Percentiles rank a stretch among this genome's conserved stretches.
phyloP scores from a whole-genome alignment of 2,888 invertebrate species.

The Melieria picta region DNA sequence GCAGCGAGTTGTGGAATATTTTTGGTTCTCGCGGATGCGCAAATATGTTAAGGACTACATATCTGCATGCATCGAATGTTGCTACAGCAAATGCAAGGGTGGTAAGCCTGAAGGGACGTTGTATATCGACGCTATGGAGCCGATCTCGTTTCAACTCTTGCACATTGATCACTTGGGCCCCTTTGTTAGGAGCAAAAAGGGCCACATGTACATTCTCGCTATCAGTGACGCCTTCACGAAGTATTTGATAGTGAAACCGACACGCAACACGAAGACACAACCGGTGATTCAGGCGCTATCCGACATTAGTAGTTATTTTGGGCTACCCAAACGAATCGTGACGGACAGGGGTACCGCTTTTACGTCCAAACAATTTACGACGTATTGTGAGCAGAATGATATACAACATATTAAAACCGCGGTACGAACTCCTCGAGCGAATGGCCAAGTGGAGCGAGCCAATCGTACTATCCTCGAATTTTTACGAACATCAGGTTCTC shows the following conservation, averaged over 20 bases:
- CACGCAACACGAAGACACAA: conserved; percentile 36
- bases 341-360: conserved; percentile 44
- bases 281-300: conserved; percentile 37
- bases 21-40: conserved; percentile 28
- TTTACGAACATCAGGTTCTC: conserved; percentile 40
- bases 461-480: conserved; percentile 41
- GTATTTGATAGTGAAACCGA: conserved; percentile 39
- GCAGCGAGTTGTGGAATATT: conserved; percentile 16
- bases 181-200: conserved; percentile 33
- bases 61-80: conserved; percentile 32
- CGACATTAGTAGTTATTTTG: conserved; percentile 44
- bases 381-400: conserved; percentile 27
- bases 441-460: conserved; percentile 18
- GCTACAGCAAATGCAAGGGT: conserved; percentile 25
- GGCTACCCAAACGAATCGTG: conserved; percentile 46
- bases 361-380: conserved; percentile 44
- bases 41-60: conserved; percentile 32
- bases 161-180: conserved; percentile 33
- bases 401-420: conserved; percentile 41
- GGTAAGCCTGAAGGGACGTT: conserved; percentile 27
- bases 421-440: conserved; percentile 44
- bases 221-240: conserved; percentile 39
- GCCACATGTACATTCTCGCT: no score
- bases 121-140: neutral
- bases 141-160: conserved; percentile 18